Evolutionary conservation across 2,888 invertebrate genomes (phyloP), one percentile per base, ranked within the genome.

Genomic region (Noctua janthe): DNA sequence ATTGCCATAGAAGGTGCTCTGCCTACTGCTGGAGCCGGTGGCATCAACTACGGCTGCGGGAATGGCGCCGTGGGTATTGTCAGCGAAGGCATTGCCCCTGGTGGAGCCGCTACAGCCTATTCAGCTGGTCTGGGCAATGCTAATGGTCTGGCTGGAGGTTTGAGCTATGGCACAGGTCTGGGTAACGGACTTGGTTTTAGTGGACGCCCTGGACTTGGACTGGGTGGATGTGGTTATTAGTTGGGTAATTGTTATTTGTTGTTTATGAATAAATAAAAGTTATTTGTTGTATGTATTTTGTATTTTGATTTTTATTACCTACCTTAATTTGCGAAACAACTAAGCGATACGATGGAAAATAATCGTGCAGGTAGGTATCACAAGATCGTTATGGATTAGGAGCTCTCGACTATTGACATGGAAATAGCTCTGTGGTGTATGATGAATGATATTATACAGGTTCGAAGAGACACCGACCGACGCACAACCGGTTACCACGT

Each of bases 31-130:
- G 94, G 94, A 0, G 86, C 90, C 54, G 94, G 92, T 39, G 86
- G 90, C 0, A 92, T 94, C 0, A 87, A 92, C 17, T 94, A 94
- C 56, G 91, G 92, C 5, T 93, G 93, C 77, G 94, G 94, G 0
- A 91, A 85, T 51, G 94, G 93, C 0, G 90, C 89, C 71, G 86
- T 94, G 0, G 94, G 89, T 11, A 93, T 94, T n/a, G 80, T 91
- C 0, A 88, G 88, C 13, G 91, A 92, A 71, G 80, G 80, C 1
- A 15, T 89, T 0, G 87, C 87, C 0, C 80, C 86, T 66, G 83
- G 80, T 39, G 76, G 20, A 2, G 83, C 35, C 0, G 51, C 78
- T 49, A 11, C 51, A 0, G 54, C 76, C 0, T 82, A 82, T 15
- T 64, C 82, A 23, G 74, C 78, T 23, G 80, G 84, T 1, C 1